Evolutionary conservation across 2,113 vertebrate species (phyloP).

Genomic region (Perca schrenkii): DNA sequence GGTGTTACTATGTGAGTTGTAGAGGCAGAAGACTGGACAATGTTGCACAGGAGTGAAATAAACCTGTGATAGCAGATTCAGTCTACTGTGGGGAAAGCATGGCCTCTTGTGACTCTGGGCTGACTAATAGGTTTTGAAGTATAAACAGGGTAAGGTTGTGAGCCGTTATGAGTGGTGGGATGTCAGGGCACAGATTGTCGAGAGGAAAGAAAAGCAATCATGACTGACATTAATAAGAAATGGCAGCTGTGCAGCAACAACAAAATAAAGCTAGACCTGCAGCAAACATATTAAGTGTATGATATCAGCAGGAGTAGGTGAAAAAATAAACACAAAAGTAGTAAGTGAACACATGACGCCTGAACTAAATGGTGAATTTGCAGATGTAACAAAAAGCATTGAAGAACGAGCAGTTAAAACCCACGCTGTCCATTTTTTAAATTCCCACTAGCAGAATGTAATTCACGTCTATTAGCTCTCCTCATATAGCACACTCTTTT

Average conservation of each 20-base stretch:
- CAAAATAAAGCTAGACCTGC: slow-evolving; percentile 42
- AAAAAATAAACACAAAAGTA: not conserved
- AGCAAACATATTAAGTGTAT: slow-evolving; percentile 25
- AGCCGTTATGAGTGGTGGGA: slow-evolving; percentile 60
- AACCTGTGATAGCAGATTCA: slow-evolving; percentile 50
- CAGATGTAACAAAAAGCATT: slow-evolving; percentile 12
- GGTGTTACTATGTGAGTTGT: slow-evolving; percentile 11
- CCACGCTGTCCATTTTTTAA: slow-evolving; percentile 43
- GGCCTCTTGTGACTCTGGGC: slow-evolving; percentile 57
- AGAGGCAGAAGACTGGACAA: slow-evolving; percentile 23
- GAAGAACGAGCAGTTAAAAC: slow-evolving; percentile 45
- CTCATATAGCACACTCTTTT: not conserved
- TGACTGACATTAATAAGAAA: slow-evolving; percentile 59
- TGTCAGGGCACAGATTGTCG: slow-evolving; percentile 59
- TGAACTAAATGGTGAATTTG: slow-evolving; percentile 4
- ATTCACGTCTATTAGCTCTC: slow-evolving; percentile 51
- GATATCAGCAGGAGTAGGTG: not conserved
- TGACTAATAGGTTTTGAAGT: slow-evolving; percentile 74
- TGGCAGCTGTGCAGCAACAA: slow-evolving; percentile 42
- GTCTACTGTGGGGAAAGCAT: slow-evolving; percentile 40
- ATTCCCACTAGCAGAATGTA: slow-evolving; percentile 43
- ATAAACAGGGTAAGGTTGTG: slow-evolving; percentile 56
- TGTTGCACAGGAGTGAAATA: slow-evolving; percentile 39
- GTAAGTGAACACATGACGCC: not conserved
- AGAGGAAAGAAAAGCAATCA: slow-evolving; percentile 63